These are phyloP conservation scores for Caenorhabditis briggsae DNA, from an alignment of 1,140 invertebrate genomes.

Conservation along the genomic window DNA sequence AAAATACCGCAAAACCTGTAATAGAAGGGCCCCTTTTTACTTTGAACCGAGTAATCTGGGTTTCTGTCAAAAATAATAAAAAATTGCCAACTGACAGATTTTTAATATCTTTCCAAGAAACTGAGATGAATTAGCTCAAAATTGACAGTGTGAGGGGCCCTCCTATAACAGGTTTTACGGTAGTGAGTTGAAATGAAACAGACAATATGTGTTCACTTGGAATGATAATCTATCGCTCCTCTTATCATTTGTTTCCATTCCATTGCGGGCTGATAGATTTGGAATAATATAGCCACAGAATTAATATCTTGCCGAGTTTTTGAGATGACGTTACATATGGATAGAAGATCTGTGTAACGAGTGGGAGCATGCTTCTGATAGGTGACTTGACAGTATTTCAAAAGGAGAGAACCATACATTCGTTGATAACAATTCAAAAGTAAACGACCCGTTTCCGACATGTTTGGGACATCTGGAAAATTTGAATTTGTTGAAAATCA, in stretches of 20 bases:
- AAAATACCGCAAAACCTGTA: too few relatives aligned
- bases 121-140: too few relatives aligned
- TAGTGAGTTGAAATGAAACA: too few relatives aligned
- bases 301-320: background rate
- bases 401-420: background rate
- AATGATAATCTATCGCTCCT: background rate
- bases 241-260: background rate
- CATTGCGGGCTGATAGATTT: background rate
- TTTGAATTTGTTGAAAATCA: too few relatives aligned
- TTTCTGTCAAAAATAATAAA: too few relatives aligned
- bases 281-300: background rate
- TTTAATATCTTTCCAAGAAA: too few relatives aligned
- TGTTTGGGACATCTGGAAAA: background rate
- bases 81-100: too few relatives aligned
- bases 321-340: background rate
- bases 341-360: conserved; percentile 4
- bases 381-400: background rate
- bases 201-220: background rate
- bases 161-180: too few relatives aligned
- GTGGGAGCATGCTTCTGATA: background rate
- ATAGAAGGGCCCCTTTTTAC: too few relatives aligned
- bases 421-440: background rate
- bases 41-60: too few relatives aligned
- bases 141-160: too few relatives aligned
- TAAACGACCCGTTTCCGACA: background rate